These are phyloP conservation scores for Exocentrus adspersus DNA, from an alignment of 2,888 invertebrate genomes.

Conservation along the genomic window DNA sequence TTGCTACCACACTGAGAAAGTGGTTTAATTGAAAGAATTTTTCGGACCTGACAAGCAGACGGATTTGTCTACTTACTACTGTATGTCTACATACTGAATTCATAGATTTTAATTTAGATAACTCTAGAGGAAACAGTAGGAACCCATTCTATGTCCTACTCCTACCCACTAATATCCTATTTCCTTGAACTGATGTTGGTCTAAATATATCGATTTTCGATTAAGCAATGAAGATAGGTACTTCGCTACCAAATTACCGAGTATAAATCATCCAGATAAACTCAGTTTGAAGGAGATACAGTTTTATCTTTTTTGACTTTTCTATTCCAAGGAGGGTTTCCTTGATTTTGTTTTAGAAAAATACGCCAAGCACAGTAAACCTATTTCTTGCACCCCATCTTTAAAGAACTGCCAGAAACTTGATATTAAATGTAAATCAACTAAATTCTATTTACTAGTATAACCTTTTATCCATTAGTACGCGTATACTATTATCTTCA, in stretches of 20 bases:
- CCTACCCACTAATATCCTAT: background rate
- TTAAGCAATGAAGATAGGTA: conserved; percentile 2
- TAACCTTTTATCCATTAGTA: too few relatives aligned
- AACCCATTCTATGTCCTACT: background rate
- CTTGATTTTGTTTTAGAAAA: too few relatives aligned
- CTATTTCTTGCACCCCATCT: too few relatives aligned
- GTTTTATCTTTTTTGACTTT: background rate
- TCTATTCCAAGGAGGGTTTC: background rate
- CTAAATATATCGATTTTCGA: conserved; percentile 11
- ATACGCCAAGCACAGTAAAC: too few relatives aligned
- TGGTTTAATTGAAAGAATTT: background rate
- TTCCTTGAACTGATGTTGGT: background rate
- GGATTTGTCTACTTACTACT: too few relatives aligned
- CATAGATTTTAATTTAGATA: background rate
- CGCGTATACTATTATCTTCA: too few relatives aligned
- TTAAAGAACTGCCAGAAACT: too few relatives aligned
- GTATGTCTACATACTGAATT: background rate
- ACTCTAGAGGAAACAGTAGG: background rate
- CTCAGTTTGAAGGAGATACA: background rate
- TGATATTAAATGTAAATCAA: too few relatives aligned
- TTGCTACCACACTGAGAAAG: background rate
- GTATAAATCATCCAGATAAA: conserved; percentile 9
- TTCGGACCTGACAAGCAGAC: too few relatives aligned
- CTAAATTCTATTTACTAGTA: too few relatives aligned
- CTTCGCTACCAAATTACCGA: background rate